Percentiles rank a stretch among this genome's conserved stretches.
Evolutionary conservation across 2,113 vertebrate genomes (phyloP).

Genomic region (Ivindomyrus marchei): DNA sequence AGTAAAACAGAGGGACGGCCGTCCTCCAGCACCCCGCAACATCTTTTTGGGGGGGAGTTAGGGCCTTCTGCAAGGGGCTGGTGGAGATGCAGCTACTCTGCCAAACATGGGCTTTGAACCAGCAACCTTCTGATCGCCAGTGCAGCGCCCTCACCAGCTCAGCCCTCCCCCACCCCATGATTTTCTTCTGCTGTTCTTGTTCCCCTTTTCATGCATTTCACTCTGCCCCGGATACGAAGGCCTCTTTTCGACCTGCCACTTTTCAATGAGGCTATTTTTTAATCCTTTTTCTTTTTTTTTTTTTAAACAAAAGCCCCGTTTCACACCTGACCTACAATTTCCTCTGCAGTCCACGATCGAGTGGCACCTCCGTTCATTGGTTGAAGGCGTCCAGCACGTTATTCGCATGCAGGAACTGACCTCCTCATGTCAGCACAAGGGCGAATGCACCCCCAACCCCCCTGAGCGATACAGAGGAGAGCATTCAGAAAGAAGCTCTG

Average conservation of each 20-base stretch:
- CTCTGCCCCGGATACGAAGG: neutral
- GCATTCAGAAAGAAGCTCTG: neutral
- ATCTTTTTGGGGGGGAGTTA: neutral
- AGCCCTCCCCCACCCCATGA: neutral
- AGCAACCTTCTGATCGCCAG: neutral
- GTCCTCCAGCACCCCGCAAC: neutral
- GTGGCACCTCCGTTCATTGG: neutral
- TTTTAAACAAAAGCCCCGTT: neutral
- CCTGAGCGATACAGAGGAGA: neutral
- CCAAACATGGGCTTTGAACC: neutral
- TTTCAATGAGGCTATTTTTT: neutral
- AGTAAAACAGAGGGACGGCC: neutral
- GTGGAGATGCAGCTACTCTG: neutral
- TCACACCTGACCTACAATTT: neutral
- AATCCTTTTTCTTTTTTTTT: neutral
- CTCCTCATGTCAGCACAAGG: neutral
- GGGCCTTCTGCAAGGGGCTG: neutral
- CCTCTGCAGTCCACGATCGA: neutral
- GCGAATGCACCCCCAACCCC: neutral
- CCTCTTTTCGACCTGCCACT: neutral
- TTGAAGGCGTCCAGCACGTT: neutral
- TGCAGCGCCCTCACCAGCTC: neutral
- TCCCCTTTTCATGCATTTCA: neutral
- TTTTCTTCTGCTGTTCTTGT: neutral
- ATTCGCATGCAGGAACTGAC: neutral